phyloP scores from a whole-genome alignment of 53 echinoderm and acorn worm genomes.

The Patiria pectinifera region DNA sequence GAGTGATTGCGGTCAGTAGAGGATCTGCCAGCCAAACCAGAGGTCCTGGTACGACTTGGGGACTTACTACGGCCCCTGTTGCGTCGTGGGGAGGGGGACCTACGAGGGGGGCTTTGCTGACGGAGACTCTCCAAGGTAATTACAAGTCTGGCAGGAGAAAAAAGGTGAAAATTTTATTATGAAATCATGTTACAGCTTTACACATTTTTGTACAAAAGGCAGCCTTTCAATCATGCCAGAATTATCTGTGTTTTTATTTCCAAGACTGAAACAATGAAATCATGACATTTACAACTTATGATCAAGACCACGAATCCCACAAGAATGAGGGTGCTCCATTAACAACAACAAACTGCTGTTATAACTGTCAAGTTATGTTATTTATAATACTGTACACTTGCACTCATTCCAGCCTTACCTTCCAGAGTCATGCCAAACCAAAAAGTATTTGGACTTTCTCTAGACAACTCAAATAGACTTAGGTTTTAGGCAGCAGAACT shows the following conservation, averaged over 20 bases:
- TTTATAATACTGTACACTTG: too few species aligned
- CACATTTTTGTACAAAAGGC: background rate
- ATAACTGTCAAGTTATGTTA: too few species aligned
- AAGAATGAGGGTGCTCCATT: too few species aligned
- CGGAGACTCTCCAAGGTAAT: constrained; percentile 77
- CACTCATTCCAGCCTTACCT: too few species aligned
- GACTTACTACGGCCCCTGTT: constrained; percentile 41
- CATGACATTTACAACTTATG: too few species aligned
- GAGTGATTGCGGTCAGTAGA: constrained; percentile 25
- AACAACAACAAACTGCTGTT: too few species aligned
- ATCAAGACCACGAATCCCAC: too few species aligned
- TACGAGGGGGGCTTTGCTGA: constrained; percentile 41
- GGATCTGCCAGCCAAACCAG: background rate
- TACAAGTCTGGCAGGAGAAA: constrained; percentile 53
- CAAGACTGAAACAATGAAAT: too few species aligned
- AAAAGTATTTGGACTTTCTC: too few species aligned
- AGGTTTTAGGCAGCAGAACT: too few species aligned
- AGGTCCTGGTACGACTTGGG: constrained; percentile 22
- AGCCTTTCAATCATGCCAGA: background rate
- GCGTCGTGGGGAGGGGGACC: constrained; percentile 57
- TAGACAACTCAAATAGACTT: too few species aligned
- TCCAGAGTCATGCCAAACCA: too few species aligned
- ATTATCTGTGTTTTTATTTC: background rate
- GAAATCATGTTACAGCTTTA: background rate
- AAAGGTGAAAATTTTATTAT: background rate